Percentiles rank a stretch among this genome's conserved stretches.
phyloP scores from a whole-genome alignment of 1,140 invertebrate genomes.

The Drosophila simulans region DNA sequence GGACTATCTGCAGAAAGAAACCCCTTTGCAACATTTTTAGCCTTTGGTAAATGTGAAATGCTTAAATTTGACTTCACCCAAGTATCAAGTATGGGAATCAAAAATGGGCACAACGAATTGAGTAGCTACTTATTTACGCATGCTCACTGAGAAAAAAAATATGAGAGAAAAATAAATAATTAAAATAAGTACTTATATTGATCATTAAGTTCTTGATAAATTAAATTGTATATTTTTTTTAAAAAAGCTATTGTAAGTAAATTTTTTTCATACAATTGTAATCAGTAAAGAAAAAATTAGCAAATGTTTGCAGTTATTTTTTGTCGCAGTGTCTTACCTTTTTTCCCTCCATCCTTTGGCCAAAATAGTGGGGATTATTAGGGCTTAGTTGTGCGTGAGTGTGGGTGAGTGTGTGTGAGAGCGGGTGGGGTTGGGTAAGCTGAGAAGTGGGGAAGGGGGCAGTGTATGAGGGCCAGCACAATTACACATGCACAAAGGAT shows the following conservation, averaged over 20 bases:
- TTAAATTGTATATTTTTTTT: too few relatives aligned
- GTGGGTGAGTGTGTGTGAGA: constrained; percentile 18
- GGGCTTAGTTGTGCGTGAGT: constrained; percentile 59
- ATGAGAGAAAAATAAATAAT: too few relatives aligned
- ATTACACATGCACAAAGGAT: constrained; percentile 83
- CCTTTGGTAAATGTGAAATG: constrained; percentile 42
- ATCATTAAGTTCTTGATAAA: too few relatives aligned
- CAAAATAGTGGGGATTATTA: constrained; percentile 77
- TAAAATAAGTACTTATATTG: too few relatives aligned
- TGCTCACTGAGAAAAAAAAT: not conserved
- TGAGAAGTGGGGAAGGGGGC: not conserved
- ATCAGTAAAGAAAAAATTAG: too few relatives aligned
- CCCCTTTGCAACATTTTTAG: constrained; percentile 1
- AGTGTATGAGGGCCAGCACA: constrained; percentile 50
- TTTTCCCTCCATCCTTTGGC: constrained; percentile 33
- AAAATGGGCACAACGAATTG: constrained; percentile 24
- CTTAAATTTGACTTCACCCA: constrained; percentile 29
- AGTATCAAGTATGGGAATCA: constrained; percentile 1
- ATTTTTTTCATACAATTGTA: too few relatives aligned
- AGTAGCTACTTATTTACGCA: constrained; percentile 32
- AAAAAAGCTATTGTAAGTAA: too few relatives aligned
- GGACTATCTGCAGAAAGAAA: constrained; percentile 20
- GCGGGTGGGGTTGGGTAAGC: constrained; percentile 1
- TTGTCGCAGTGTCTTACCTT: constrained; percentile 22
- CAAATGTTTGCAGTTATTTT: not conserved